Evolutionary conservation across 2,797 vertebrate genomes (phyloP).

Genomic region (Borostomias antarcticus): DNA sequence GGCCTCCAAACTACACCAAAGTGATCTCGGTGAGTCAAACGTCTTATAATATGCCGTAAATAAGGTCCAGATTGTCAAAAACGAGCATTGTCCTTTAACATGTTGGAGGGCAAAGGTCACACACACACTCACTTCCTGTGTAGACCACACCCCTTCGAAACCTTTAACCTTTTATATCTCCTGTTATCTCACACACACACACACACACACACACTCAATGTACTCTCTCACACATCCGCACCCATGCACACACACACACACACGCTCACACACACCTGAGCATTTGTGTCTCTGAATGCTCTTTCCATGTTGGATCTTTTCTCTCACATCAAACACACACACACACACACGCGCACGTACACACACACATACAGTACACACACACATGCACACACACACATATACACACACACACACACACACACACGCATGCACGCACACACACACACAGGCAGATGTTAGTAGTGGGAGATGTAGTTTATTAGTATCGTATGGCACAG

Average conservation of each 20-base stretch:
- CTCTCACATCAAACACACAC: background rate
- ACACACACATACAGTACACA: conserved; percentile 4
- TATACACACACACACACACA: conserved; percentile 13
- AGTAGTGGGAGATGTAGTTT: background rate
- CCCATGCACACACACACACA: background rate
- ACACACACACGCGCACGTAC: conserved; percentile 5
- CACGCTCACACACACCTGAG: conserved; percentile 9
- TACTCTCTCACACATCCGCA: too few relatives aligned
- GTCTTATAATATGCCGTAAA: too few relatives aligned
- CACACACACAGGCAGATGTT: background rate
- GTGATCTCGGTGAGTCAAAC: too few relatives aligned
- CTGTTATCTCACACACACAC: background rate
- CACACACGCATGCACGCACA: background rate
- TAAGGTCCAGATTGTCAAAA: too few relatives aligned
- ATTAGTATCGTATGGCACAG: background rate
- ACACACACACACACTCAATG: conserved; percentile 4
- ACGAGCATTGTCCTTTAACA: too few relatives aligned
- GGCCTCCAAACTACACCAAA: too few relatives aligned
- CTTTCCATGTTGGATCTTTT: too few relatives aligned
- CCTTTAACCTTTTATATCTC: conserved; percentile 1
- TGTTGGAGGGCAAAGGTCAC: background rate
- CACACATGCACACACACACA: conserved; percentile 13
- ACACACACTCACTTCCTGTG: background rate
- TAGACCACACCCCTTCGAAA: background rate
- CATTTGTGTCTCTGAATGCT: too few relatives aligned